Evolutionary conservation across 2,797 vertebrate species (phyloP), one percentile per base, ranked within the genome.

Genomic region (Fistularia tabacaria): DNA sequence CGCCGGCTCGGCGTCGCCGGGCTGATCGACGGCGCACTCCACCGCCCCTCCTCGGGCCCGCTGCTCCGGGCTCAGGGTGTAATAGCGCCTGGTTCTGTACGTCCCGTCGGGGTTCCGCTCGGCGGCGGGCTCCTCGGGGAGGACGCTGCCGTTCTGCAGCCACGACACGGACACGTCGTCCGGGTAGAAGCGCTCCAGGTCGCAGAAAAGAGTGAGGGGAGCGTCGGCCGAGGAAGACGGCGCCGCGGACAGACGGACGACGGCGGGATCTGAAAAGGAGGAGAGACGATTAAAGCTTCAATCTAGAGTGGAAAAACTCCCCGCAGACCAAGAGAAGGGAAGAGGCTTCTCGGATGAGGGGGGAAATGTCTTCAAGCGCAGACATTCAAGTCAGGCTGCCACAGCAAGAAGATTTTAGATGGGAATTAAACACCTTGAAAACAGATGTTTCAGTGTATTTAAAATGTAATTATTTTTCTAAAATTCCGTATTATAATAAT

Each of bases 21-120:
- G 90, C 57, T 95, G 90, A 79, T 89, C 86, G 56, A 94, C 14
- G 0, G 77, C 67, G 73, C 91, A 92, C 60, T 81, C 77, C 79
- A 98, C 83, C 72, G 85, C 65, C 76, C 93, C 92, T 65, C 90
- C 54, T 75, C 81, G 66, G 63, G 75, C 81, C 63, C 89, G 85
- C 73, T 87, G 88, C 55, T 86, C 78, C 0, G 66, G 42, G 69
- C 74, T 91, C 78, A 94, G 74, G 37, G 85, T 83, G 46, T 83
- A 87, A 65, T 84, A 90, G 10, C 63, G 85, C 55, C 84, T 89
- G 71, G 82, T 88, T 50, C 41, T 85, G 70, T 73, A 91, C 9
- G 85, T 89, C 49, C 86, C 83, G 15, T 90, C 84, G 0, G 71
- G 72, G 61, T 85, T 85, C 62, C 64, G 70, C 47, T 85, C 65